These are phyloP conservation scores for Candidula unifasciata DNA, from an alignment of 2,888 invertebrate genomes.

Conservation along the genomic window DNA sequence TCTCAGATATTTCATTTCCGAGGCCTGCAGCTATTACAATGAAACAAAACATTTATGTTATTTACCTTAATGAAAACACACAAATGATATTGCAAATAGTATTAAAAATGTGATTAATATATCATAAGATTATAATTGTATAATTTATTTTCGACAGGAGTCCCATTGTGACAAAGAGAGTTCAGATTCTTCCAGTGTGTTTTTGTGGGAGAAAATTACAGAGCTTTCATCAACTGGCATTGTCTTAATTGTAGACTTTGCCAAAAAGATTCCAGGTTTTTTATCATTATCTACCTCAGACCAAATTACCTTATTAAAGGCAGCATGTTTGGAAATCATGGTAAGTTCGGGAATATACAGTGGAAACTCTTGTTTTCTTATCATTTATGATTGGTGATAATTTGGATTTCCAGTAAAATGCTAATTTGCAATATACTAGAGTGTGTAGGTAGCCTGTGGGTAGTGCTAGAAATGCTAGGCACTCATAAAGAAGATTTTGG, in stretches of 20 bases:
- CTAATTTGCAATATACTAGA: neutral
- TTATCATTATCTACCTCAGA: conserved; percentile 70
- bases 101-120: no score
- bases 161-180: conserved; percentile 20
- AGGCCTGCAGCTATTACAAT: no score
- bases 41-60: neutral
- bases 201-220: conserved; percentile 75
- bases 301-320: conserved; percentile 76
- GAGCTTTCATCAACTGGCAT: conserved; percentile 75
- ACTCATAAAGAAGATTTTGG: no score
- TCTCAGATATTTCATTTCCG: no score
- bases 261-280: conserved; percentile 75
- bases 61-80: no score
- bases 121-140: no score
- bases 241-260: conserved; percentile 76
- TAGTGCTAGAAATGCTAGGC: no score
- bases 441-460: no score
- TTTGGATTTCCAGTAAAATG: neutral
- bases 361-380: neutral
- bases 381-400: neutral
- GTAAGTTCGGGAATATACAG: conserved; percentile 60
- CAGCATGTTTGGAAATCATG: conserved; percentile 77
- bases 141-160: conserved; percentile 27
- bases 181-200: conserved; percentile 28
- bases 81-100: no score